phyloP scores from a whole-genome alignment of 2,797 vertebrate species.

The Esox masquinongy region DNA sequence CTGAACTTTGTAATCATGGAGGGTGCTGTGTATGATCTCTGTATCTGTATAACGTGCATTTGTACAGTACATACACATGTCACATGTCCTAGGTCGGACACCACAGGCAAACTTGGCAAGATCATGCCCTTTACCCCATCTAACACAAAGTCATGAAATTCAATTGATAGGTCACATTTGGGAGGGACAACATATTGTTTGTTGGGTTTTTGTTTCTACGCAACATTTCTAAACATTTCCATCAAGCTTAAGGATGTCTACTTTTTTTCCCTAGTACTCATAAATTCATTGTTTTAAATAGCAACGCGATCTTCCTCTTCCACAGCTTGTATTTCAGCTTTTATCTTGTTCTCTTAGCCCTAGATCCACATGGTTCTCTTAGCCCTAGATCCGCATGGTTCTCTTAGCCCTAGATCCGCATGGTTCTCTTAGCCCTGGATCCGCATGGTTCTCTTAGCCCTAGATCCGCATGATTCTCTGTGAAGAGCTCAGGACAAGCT shows the following conservation, averaged over 20 bases:
- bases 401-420: slow-evolving; percentile 49
- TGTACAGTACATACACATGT: too few species aligned
- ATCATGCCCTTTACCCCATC: too few species aligned
- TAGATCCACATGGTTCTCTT: slow-evolving; percentile 39
- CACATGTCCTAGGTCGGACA: too few species aligned
- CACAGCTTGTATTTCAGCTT: slow-evolving; percentile 9
- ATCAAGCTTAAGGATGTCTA: slow-evolving; percentile 30
- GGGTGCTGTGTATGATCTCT: too few species aligned
- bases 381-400: slow-evolving; percentile 48
- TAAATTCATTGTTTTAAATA: slow-evolving; percentile 59
- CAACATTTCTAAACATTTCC: slow-evolving; percentile 27
- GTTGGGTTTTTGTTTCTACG: slow-evolving; percentile 15
- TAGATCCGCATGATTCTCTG: slow-evolving; percentile 39
- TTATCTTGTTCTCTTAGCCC: slow-evolving; percentile 41
- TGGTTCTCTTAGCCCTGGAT: slow-evolving; percentile 52
- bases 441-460: slow-evolving; percentile 41
- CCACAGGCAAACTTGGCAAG: too few species aligned
- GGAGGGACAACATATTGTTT: slow-evolving; percentile 3
- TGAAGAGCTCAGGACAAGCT: slow-evolving; percentile 29
- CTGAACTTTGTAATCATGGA: too few species aligned
- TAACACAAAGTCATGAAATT: too few species aligned
- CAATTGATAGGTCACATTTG: too few species aligned
- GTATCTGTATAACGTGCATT: too few species aligned
- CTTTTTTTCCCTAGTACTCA: slow-evolving; percentile 30
- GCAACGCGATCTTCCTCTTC: slow-evolving; percentile 25